Evolutionary conservation across 64 coral and sea anemone species (phyloP).

Genomic region (Cladopsammia gracilis): DNA sequence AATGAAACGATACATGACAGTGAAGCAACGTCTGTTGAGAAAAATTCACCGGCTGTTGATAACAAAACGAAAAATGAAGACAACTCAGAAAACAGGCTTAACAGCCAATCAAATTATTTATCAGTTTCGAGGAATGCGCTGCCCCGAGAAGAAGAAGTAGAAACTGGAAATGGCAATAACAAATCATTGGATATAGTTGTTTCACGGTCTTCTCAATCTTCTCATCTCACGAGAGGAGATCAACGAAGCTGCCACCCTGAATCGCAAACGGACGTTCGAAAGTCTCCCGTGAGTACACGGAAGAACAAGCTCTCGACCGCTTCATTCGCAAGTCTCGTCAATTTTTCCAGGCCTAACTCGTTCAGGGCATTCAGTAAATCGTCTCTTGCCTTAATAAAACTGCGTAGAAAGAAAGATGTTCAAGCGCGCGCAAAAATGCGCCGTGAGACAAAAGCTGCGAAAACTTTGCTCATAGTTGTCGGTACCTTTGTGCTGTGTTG

Average conservation of each 20-base stretch:
- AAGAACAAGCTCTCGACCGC: conserved; percentile 20
- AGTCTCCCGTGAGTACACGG: neutral
- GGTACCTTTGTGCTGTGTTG: conserved; percentile 90
- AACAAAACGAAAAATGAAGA: neutral
- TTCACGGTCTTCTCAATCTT: neutral
- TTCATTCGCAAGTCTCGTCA: neutral
- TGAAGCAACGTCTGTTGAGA: neutral
- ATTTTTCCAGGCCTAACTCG: conserved; percentile 3
- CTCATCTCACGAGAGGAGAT: neutral
- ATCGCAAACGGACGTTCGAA: neutral
- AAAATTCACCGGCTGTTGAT: neutral
- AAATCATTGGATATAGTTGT: conserved; percentile 1
- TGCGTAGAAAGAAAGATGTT: conserved; percentile 33
- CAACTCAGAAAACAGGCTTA: neutral
- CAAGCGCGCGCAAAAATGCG: conserved; percentile 30
- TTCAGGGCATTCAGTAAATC: conserved; percentile 54
- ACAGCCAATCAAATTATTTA: neutral
- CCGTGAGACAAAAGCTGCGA: conserved; percentile 83
- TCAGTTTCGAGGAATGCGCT: neutral
- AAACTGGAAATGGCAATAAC: neutral
- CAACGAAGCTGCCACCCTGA: neutral
- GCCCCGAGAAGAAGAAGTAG: too few species aligned
- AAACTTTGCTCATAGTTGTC: conserved; percentile 83
- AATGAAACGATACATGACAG: neutral
- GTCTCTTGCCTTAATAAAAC: conserved; percentile 1